Evolutionary conservation across 2,888 invertebrate species (phyloP).

Genomic region (Trissonchulus latispiculum): DNA sequence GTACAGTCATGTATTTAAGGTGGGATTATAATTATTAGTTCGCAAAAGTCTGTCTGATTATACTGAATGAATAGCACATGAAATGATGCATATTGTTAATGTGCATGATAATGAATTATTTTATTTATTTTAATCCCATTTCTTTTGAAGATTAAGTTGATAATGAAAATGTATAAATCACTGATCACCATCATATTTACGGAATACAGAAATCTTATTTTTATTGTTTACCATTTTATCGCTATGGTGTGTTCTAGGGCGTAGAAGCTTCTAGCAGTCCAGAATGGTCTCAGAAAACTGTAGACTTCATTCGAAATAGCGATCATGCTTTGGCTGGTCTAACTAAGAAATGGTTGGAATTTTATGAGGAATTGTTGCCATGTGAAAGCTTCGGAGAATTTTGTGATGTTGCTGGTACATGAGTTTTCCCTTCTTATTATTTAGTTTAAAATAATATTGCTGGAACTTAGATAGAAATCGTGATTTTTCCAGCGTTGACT

Average conservation of each 20-base stretch:
- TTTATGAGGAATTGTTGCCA: neutral
- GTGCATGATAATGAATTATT: too few species aligned
- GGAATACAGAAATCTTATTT: too few species aligned
- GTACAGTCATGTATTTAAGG: neutral
- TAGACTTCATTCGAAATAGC: neutral
- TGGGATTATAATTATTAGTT: too few species aligned
- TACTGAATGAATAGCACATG: too few species aligned
- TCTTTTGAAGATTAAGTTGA: too few species aligned
- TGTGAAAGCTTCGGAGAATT: neutral
- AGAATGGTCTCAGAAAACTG: neutral
- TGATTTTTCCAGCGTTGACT: too few species aligned
- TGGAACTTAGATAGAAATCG: too few species aligned
- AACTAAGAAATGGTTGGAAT: neutral
- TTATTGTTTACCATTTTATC: neutral
- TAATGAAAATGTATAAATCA: neutral
- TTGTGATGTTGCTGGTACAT: neutral
- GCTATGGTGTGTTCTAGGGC: neutral
- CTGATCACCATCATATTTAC: neutral
- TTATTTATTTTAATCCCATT: too few species aligned
- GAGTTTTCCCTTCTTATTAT: too few species aligned
- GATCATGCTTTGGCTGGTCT: neutral
- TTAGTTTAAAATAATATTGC: too few species aligned
- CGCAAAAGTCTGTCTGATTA: too few species aligned
- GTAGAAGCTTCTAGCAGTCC: neutral
- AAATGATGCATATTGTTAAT: too few species aligned